A percentile compares a stretch with the other conserved stretches of the same genome.
Evolutionary conservation across 1,140 invertebrate species (phyloP).

Genomic region (Caenorhabditis inopinata): DNA sequence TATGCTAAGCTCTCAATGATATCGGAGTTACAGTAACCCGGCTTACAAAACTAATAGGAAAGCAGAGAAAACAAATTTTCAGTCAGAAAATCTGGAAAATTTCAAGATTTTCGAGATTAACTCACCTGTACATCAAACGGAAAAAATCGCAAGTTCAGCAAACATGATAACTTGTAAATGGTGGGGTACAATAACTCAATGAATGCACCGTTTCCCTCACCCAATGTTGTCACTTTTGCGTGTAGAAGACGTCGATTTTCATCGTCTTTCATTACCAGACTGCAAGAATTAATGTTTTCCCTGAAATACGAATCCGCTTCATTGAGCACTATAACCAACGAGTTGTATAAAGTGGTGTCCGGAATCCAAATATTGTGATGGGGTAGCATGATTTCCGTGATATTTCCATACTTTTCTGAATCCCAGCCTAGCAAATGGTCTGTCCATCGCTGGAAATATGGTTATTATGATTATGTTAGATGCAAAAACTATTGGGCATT

Average conservation of each 20-base stretch:
- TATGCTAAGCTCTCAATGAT: too few species aligned
- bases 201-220: slow-evolving; percentile 27
- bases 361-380: slow-evolving; percentile 48
- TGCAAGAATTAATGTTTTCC: too few species aligned
- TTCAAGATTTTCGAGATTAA: not conserved
- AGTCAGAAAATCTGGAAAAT: too few species aligned
- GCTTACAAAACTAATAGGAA: too few species aligned
- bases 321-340: slow-evolving; percentile 5
- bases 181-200: slow-evolving; percentile 51
- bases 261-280: slow-evolving; percentile 50
- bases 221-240: slow-evolving; percentile 46
- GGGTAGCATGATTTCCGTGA: slow-evolving; percentile 48
- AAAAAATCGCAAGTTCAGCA: slow-evolving; percentile 53
- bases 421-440: slow-evolving; percentile 49
- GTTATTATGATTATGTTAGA: too few species aligned
- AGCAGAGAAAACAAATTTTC: too few species aligned
- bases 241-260: slow-evolving; percentile 45
- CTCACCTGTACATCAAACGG: slow-evolving; percentile 56
- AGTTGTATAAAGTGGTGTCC: slow-evolving; percentile 50
- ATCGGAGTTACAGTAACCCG: too few species aligned
- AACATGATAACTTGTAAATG: slow-evolving; percentile 49
- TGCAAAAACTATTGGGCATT: too few species aligned
- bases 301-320: too few species aligned
- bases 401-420: slow-evolving; percentile 43
- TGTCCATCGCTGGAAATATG: slow-evolving; percentile 48